These are phyloP conservation scores for Cavia porcellus DNA, from an alignment of 2,113 vertebrate species.

Conservation along the genomic window DNA sequence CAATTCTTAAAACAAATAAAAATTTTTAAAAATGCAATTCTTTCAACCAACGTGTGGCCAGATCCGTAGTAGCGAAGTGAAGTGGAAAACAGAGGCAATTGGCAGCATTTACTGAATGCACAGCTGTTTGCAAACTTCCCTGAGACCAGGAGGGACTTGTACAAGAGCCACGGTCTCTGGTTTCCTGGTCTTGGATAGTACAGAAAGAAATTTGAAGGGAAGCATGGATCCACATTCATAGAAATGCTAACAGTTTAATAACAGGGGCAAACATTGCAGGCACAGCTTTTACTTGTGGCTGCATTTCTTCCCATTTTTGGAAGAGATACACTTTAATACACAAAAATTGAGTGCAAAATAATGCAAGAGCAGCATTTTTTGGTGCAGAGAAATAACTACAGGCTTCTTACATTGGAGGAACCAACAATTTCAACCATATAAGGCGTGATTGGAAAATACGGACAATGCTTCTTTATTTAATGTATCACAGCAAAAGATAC, in stretches of 20 bases:
- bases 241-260: background rate
- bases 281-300: background rate
- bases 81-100: slow-evolving; percentile 9
- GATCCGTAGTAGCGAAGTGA: background rate
- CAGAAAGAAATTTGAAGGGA: background rate
- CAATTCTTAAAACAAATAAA: background rate
- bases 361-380: background rate
- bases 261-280: background rate
- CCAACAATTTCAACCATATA: background rate
- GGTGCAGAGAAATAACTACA: background rate
- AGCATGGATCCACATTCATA: background rate
- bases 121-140: background rate
- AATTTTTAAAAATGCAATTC: slow-evolving; percentile 48
- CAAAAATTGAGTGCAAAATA: background rate
- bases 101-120: background rate
- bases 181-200: background rate
- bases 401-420: background rate
- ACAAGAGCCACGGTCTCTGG: background rate
- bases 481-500: background rate
- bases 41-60: slow-evolving; percentile 34
- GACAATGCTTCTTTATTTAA: background rate
- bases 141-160: background rate
- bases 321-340: background rate
- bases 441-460: background rate
- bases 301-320: background rate